Base-by-base conservation (phyloP, 2,797 vertebrate genomes). In the Danio albolineatus region DNA sequence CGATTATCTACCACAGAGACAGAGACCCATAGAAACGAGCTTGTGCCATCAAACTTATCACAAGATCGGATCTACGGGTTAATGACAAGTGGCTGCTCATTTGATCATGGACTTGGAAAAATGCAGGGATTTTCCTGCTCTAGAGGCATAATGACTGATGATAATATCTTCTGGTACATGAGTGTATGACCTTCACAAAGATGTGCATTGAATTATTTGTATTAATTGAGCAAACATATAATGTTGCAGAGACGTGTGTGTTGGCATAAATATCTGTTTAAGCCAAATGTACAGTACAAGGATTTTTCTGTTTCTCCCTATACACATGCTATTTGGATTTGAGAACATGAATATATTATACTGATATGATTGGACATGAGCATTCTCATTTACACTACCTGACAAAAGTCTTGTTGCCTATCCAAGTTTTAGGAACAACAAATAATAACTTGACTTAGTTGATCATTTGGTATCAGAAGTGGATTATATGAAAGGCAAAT, bases 41-140 rank as follows among this genome's bases (percentile, higher is more conserved):
- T 98, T 99, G 98, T 95, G 96, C 89, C 88, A 91, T 95, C 89
- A 90, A 87, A 94, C 94, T 95, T 92, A 95, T 94, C 98, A 98
- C 98, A 99, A 99, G 98, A 98, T 99, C 98, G 98, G 98, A 99
- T 99, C 98, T 99, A 99, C 97, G 98, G 98, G 98, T 99, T 99
- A 96, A 96, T 97, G 97, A 95, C 96, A 96, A 93, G 89, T 95
- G 97, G 98, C 90, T 89, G 69, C 65, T 72, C 70, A 14, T n/a
- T 82, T 57, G 79, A 79, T 51, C 43, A 67, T 61, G 16, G 49
- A n/a, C 21, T 73, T 49, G 16, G 10, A 71, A 54, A 13, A 39
- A 57, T 36, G 39, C 10, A 19, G n/a, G 53, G 59, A 75, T 64
- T 62, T 14, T 41, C 7, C 17, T 28, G 54, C 48, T 60, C 12